phyloP scores from a whole-genome alignment of 1,140 invertebrate species.

The Drosophila neocordata region DNA sequence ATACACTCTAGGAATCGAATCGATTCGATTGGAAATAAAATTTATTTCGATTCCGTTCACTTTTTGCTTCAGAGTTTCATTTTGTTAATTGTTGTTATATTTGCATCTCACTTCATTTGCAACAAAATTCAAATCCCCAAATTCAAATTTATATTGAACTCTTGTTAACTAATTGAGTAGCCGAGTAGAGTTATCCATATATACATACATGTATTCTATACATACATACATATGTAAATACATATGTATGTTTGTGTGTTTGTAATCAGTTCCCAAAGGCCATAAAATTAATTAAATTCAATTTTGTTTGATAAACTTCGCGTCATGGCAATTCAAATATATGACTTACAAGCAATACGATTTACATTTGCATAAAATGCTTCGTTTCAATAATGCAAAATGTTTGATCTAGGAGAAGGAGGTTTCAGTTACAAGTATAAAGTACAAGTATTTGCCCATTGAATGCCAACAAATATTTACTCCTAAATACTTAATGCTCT shows the following conservation, averaged over 20 bases:
- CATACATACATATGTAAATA: background rate
- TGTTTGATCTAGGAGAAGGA: conserved; percentile 48
- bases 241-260: background rate
- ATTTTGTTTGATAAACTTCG: conserved; percentile 56
- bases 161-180: conserved; percentile 73
- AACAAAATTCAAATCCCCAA: conserved; percentile 36
- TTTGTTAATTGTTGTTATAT: conserved; percentile 60
- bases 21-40: background rate
- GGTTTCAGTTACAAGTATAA: background rate
- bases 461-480: conserved; percentile 63
- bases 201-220: background rate
- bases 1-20: conserved; percentile 16
- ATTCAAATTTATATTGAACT: conserved; percentile 28
- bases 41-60: conserved; percentile 10
- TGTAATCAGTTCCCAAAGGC: conserved; percentile 24
- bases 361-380: conserved; percentile 24
- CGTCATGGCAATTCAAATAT: conserved; percentile 31
- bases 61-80: conserved; percentile 1
- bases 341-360: conserved; percentile 16
- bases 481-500: conserved; percentile 66
- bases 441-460: conserved; percentile 34
- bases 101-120: conserved; percentile 66
- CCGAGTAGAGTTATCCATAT: background rate
- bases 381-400: conserved; percentile 61
- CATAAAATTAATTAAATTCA: conserved; percentile 73